phyloP scores from a whole-genome alignment of 2,113 vertebrate species.

The Hippoglossus stenolepis region DNA sequence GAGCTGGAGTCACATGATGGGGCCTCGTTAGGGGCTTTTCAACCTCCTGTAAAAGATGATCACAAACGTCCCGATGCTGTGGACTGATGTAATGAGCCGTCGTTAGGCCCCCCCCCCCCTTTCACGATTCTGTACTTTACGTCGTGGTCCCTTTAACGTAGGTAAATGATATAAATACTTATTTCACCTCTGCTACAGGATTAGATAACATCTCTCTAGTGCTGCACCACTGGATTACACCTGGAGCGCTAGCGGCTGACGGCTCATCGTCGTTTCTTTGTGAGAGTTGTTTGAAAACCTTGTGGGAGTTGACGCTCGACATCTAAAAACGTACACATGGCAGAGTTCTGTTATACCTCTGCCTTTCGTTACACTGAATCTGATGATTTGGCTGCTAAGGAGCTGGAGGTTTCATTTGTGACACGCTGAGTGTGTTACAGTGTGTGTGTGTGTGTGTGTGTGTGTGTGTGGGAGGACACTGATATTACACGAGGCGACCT shows the following conservation, averaged over 20 bases:
- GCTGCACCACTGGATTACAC: neutral
- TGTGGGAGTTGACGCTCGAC: neutral
- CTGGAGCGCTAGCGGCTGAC: neutral
- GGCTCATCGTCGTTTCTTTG: too few species aligned
- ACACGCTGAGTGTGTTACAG: neutral
- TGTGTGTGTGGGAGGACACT: neutral
- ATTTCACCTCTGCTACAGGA: neutral
- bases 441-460: too few species aligned
- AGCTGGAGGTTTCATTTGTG: too few species aligned
- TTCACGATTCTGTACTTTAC: too few species aligned
- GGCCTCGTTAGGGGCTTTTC: too few species aligned
- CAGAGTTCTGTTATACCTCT: neutral
- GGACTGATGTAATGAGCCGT: too few species aligned
- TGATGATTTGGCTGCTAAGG: neutral
- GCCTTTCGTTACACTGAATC: neutral
- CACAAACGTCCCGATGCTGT: too few species aligned
- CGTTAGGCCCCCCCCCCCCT: too few species aligned
- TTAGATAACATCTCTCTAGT: neutral
- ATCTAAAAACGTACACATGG: neutral
- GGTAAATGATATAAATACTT: too few species aligned
- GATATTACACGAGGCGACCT: conserved; percentile 4
- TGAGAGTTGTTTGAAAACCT: neutral
- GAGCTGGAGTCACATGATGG: too few species aligned
- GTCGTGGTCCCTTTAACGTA: too few species aligned
- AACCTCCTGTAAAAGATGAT: too few species aligned